phyloP scores from a whole-genome alignment of 2,113 vertebrate species.

The Lycocorax pyrrhopterus region DNA sequence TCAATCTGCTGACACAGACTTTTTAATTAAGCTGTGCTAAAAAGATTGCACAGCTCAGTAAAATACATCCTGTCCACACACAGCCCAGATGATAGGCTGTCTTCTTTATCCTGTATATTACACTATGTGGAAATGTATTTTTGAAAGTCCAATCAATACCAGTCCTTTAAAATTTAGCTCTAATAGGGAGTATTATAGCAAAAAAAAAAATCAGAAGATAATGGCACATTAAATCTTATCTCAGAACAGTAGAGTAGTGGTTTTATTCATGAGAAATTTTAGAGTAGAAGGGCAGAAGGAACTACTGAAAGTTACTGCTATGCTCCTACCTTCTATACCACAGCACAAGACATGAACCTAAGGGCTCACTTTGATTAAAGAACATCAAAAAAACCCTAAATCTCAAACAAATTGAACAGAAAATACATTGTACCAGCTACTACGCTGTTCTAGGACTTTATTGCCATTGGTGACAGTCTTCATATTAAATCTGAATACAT shows the following conservation, averaged over 20 bases:
- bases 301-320: background rate
- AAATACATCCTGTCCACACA: background rate
- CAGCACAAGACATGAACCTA: background rate
- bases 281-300: background rate
- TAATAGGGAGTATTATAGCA: background rate
- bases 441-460: accelerated
- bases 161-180: background rate
- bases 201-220: background rate
- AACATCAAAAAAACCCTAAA: accelerated
- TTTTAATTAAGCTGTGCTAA: background rate
- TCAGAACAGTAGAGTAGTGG: background rate
- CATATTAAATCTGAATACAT: background rate
- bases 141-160: background rate
- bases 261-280: background rate
- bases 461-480: background rate
- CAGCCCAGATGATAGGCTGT: background rate
- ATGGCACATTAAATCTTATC: background rate
- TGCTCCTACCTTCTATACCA: background rate
- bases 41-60: background rate
- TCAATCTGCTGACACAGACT: background rate
- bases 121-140: background rate
- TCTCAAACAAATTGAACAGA: background rate
- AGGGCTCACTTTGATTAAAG: background rate
- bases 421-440: background rate
- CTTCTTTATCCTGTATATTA: background rate